phyloP scores from a whole-genome alignment of 1,140 invertebrate genomes.

The Anastatus disparis region DNA sequence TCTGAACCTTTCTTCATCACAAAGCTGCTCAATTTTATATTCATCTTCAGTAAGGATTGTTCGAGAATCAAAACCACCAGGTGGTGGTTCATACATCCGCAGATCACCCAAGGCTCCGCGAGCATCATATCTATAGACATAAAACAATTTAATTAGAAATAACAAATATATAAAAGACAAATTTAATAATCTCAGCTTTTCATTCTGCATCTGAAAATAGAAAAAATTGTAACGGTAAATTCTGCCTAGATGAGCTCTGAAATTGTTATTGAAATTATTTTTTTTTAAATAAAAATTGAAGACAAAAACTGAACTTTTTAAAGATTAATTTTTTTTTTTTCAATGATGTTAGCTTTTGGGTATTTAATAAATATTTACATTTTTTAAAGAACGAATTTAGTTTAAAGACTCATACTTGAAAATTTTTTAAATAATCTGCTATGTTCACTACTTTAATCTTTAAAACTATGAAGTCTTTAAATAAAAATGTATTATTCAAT shows the following conservation, averaged over 20 bases:
- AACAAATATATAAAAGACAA: background rate
- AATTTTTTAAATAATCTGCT: background rate
- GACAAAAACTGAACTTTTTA: too few species aligned
- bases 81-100: constrained; percentile 75
- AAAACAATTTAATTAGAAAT: constrained; percentile 54
- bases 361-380: too few species aligned
- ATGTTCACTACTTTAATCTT: constrained; percentile 40
- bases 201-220: constrained; percentile 41
- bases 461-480: constrained; percentile 13
- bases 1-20: constrained; percentile 90
- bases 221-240: constrained; percentile 26
- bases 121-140: constrained; percentile 89
- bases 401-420: too few species aligned
- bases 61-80: constrained; percentile 76
- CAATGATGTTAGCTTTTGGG: too few species aligned
- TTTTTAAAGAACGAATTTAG: too few species aligned
- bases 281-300: background rate
- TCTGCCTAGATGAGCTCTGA: constrained; percentile 8
- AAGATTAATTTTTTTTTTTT: background rate
- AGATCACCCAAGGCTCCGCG: constrained; percentile 88
- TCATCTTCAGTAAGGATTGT: constrained; percentile 81
- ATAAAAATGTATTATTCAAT: too few species aligned
- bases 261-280: background rate
- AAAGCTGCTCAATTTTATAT: constrained; percentile 83
- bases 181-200: constrained; percentile 32